Evolutionary conservation across 2,888 invertebrate species (phyloP), one percentile per base, ranked within the genome.

Genomic region (Stenchaetothrips biformis): DNA sequence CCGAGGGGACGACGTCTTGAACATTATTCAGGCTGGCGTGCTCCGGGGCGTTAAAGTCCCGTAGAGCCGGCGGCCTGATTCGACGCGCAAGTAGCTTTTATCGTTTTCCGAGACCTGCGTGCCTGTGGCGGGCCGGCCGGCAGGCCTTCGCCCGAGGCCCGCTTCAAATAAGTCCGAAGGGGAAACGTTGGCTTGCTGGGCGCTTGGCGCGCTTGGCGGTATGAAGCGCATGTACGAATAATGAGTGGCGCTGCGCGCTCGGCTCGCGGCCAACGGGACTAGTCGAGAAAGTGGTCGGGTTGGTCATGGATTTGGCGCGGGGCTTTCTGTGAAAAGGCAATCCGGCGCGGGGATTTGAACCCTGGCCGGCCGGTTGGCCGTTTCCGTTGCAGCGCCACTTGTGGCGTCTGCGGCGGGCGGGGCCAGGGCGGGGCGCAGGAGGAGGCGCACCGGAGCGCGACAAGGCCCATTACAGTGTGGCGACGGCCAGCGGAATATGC

Each of bases 61-160:
- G 67, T 74, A 74, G 11, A 74, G 67, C 67, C 67, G 67, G 21
- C 67, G 67, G 67, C 67, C 67, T 21, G 67, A 74, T 74, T 74
- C 67, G 67, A 74, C 18, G 59, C 67, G 67, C 67, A 11, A 74
- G 67, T 59, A 7, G 67, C 67, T 74, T 74, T 74, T 74, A 74
- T 74, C 67, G 67, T 74, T 74, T 74, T 59, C 59, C 59, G 59
- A 59, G 59, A 16, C 59, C 59, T 18, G 59, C 13, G 59, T 11
- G 18, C 6, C 59, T 9, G 13, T 13, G 16, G 53, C 16, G 6
- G 53, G 13, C 53, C 53, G 2, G 53, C 53, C 2, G 13, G 53
- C 53, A 13, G 37, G 37, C 37, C 37, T 37, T 37, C 37, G 37
- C 37, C 37, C 4, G 37, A 1, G 37, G 37, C 37, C 37, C 37